Base-by-base conservation (phyloP, 2,797 vertebrate genomes). In the Melopsittacus undulatus region DNA sequence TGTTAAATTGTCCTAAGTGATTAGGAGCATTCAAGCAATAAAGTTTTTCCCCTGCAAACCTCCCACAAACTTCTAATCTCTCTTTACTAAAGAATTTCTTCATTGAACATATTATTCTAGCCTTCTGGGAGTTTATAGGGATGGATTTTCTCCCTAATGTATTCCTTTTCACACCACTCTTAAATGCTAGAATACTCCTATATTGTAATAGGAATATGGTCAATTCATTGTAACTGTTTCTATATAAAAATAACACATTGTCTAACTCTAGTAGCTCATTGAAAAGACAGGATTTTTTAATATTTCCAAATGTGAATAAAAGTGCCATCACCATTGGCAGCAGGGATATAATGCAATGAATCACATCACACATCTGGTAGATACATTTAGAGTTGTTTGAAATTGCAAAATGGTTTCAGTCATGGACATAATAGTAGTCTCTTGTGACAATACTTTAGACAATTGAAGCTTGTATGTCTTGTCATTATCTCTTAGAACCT, bases 261-360 rank as follows among this genome's bases (percentile, higher is more conserved):
- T 22, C 51, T 84, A 36, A 80, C 17, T 85, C 27, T 16, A 23
- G 16, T 38, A 92, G 89, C 83, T 87, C 73, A 70, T 18, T 34
- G 34, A 85, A 87, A 52, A 83, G 48, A 83, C 16, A n/a, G 32
- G 27, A 94, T 78, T 9, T 22, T 87, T 72, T 64, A 89, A 15
- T 56, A 83, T 88, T 89, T 86, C 34, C 56, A 88, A 90, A 90
- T 66, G 13, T 38, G 48, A 79, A 61, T 46, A 27, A 7, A 82
- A 92, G 74, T 74, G 9, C 5, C 69, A 51, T 87, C 32, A 57
- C 15, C 36, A 46, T 40, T 69, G 45, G 21, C 62, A 88, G 21
- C 11, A 32, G 45, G 26, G 42, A 48, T 30, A 45, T 62, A 81
- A 75, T n/a, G 32, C 8, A 79, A 34, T 75, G 30, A 94, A 85